Conservation (phyloP, 2,113 vertebrate species). For the Eudyptes chrysolophus region DNA sequence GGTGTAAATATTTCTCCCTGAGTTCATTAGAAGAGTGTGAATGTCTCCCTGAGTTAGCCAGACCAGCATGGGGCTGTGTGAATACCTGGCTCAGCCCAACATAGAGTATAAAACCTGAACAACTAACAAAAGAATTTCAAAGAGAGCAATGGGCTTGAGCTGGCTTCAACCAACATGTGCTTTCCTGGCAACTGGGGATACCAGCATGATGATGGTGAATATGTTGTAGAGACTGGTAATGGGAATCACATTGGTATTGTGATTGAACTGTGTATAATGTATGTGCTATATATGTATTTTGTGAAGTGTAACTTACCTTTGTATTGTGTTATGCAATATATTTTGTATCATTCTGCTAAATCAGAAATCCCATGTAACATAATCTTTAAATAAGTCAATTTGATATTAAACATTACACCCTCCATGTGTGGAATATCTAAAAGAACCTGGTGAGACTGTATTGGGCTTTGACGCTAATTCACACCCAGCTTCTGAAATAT, state of each 20-base stretch:
- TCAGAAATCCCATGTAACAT: not conserved
- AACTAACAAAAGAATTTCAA: not conserved
- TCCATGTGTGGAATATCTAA: not conserved
- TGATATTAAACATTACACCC: not conserved
- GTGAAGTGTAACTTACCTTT: not conserved
- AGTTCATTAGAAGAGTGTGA: not conserved
- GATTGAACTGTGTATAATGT: not conserved
- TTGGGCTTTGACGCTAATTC: not conserved
- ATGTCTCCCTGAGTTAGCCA: not conserved
- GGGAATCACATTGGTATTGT: not conserved
- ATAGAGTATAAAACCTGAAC: not conserved
- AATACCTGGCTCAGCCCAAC: not conserved
- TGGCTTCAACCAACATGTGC: rapidly evolving
- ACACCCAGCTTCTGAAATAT: not conserved
- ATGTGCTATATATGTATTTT: not conserved
- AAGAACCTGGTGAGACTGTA: not conserved
- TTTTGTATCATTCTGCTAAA: not conserved
- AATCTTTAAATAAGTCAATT: not conserved
- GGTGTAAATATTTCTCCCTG: not conserved
- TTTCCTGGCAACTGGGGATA: not conserved
- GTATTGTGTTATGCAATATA: not conserved
- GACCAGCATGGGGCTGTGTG: not conserved
- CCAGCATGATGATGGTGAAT: not conserved
- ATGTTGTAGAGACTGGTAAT: not conserved
- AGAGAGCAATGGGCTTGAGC: not conserved